Evolutionary conservation across 2,113 vertebrate species (phyloP).

Genomic region (Macquaria ambigua): DNA sequence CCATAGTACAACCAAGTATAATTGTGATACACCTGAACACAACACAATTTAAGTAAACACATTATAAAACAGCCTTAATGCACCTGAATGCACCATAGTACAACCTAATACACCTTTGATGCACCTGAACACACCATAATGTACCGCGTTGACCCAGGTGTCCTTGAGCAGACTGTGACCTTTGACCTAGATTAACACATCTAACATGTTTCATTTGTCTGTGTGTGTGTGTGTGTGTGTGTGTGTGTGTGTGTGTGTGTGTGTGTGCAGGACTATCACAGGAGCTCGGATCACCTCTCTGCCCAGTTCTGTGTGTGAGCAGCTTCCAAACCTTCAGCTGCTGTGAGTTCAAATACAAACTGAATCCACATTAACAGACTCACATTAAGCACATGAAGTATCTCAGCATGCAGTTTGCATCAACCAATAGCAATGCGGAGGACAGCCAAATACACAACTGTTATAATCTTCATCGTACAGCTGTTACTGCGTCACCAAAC

Average conservation of each 20-base stretch:
- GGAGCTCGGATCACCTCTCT: slow-evolving; percentile 92
- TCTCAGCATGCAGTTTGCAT: too few species aligned
- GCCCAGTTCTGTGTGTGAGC: slow-evolving; percentile 88
- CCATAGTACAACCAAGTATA: not conserved
- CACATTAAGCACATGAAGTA: too few species aligned
- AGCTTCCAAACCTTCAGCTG: slow-evolving; percentile 92
- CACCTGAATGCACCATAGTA: not conserved
- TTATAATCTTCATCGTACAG: too few species aligned
- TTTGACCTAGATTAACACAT: not conserved
- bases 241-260: slow-evolving; percentile 48
- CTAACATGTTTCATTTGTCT: not conserved
- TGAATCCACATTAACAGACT: not conserved
- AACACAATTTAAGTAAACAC: too few species aligned
- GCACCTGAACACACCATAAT: not conserved
- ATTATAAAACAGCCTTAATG: too few species aligned
- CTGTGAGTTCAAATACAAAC: slow-evolving; percentile 85
- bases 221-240: slow-evolving; percentile 12
- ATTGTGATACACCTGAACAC: not conserved
- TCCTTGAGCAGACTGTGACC: not conserved
- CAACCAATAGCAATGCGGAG: too few species aligned
- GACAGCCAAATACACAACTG: too few species aligned
- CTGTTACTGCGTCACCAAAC: too few species aligned
- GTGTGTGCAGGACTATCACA: slow-evolving; percentile 90
- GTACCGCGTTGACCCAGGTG: too few species aligned
- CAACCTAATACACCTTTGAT: not conserved